A percentile compares a stretch with the other conserved stretches of the same genome.
These are phyloP conservation scores for Chrysaora quinquecirrha DNA, from an alignment of 30 jellyfish, hydroid and myxozoan species.

Conservation along the genomic window DNA sequence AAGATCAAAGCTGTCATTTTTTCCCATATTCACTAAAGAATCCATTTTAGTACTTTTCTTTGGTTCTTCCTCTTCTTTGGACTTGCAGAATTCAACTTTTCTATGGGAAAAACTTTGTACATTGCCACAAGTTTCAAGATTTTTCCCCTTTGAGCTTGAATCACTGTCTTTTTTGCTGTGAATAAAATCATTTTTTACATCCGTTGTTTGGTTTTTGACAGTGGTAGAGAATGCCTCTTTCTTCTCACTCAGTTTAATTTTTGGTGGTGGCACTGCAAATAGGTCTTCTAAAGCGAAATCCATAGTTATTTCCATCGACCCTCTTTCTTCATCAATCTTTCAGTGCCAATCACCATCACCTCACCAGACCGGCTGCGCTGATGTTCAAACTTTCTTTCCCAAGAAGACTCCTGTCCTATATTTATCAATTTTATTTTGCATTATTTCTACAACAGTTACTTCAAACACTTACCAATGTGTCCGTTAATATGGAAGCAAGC, in stretches of 20 bases:
- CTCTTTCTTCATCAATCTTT: no score
- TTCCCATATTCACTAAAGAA: background rate
- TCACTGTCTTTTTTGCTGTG: background rate
- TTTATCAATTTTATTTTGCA: no score
- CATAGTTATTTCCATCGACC: slow-evolving; percentile 42
- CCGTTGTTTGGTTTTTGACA: no score
- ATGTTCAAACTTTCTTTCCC: no score
- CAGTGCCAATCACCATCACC: no score
- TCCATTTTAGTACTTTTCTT: background rate
- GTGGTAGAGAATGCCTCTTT: no score
- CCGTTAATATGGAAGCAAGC: no score
- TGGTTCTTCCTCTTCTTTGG: background rate
- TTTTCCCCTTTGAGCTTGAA: background rate
- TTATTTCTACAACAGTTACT: no score
- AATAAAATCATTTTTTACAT: background rate
- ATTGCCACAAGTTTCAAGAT: background rate
- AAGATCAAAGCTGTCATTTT: background rate
- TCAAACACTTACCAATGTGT: no score
- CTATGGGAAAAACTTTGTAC: no score
- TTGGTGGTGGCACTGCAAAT: slow-evolving; percentile 67
- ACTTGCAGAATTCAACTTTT: background rate
- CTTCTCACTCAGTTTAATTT: slow-evolving; percentile 8
- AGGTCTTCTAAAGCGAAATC: slow-evolving; percentile 55
- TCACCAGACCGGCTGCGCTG: no score
- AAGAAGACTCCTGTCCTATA: slow-evolving; percentile 28